Conservation (phyloP, 2,888 invertebrate genomes). For the Leptopterna dolabrata region DNA sequence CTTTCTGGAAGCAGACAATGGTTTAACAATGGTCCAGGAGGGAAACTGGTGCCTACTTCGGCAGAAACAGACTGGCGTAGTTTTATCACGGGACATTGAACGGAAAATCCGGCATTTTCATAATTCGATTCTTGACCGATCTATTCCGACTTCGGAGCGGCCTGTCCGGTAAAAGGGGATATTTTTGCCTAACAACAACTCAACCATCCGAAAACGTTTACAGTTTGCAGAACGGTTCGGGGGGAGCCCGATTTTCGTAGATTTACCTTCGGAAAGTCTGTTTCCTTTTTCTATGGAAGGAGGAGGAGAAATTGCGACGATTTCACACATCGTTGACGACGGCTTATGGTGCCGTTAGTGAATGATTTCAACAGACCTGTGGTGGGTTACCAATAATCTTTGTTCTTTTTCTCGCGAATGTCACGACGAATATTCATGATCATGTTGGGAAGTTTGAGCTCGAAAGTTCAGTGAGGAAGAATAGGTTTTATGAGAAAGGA, state of each 20-base stretch:
- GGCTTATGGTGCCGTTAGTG: background rate
- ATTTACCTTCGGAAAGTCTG: background rate
- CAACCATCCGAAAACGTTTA: constrained; percentile 27
- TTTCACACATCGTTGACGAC: background rate
- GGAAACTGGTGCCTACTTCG: background rate
- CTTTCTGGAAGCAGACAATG: constrained; percentile 12
- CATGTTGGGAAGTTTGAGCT: too few relatives aligned
- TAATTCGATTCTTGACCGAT: background rate
- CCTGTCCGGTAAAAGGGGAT: background rate
- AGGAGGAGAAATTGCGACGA: background rate
- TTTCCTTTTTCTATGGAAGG: background rate
- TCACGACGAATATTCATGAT: too few relatives aligned
- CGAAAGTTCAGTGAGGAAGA: too few relatives aligned
- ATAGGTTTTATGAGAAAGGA: too few relatives aligned
- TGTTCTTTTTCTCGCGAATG: too few relatives aligned
- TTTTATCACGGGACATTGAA: background rate
- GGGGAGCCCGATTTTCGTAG: background rate
- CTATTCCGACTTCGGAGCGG: background rate
- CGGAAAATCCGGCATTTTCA: constrained; percentile 18
- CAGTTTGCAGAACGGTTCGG: background rate
- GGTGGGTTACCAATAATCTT: background rate
- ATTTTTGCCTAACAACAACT: background rate
- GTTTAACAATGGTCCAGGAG: background rate
- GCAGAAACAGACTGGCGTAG: background rate
- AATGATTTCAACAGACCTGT: background rate